Base-by-base conservation (phyloP, 2,888 invertebrate genomes). In the Balanococcus diminutus region DNA sequence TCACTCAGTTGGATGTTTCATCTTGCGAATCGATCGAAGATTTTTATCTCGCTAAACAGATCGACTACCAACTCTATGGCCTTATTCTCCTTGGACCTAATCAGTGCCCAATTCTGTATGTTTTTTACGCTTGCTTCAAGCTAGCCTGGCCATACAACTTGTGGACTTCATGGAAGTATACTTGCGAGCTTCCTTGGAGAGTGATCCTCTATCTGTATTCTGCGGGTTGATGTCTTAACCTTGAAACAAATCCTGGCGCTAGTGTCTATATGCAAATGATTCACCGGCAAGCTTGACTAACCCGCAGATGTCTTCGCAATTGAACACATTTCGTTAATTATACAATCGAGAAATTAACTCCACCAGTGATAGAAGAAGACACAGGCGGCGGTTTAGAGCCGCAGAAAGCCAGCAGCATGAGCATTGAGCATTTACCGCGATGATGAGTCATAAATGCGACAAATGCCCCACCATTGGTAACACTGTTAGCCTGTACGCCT, bases 241-340 rank as follows among this genome's bases (percentile, higher is more conserved):
- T 67, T 67, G 67, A 67, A 28, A 67, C 16, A 67, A 67, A 28
- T 67, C 19, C 28, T 28, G 67, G 25, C 56, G 56, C 56, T 2
- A 0, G 56, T 9, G 22, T 22, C 5, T 36, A 1, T 8, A 67
- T 67, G 67, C 61, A 67, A 67, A 67, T 67, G 67, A 67, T 67
- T 67, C 67, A 67, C 16, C 22, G 8, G 5, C 22, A 22, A 56
- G 22, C 19, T 19, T 19, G 46, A 11, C 2, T 19, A 56, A 56
- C 67, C 31, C 75, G 75, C 75, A 79, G 36, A 79, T 79, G 75
- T 79, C 36, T 79, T 79, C 75, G 75, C n/a, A 36, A 46, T 46
- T 32, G 6, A 79, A 79, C 75, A 79, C 75, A 79, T 79, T 79
- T 79, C 75, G 75, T 79, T 28, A 36, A 79, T 79, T 79, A 79